A percentile compares a stretch with the other conserved stretches of the same genome.
Evolutionary conservation across 2,888 invertebrate species (phyloP).

Genomic region (Drosophila sordidula): DNA sequence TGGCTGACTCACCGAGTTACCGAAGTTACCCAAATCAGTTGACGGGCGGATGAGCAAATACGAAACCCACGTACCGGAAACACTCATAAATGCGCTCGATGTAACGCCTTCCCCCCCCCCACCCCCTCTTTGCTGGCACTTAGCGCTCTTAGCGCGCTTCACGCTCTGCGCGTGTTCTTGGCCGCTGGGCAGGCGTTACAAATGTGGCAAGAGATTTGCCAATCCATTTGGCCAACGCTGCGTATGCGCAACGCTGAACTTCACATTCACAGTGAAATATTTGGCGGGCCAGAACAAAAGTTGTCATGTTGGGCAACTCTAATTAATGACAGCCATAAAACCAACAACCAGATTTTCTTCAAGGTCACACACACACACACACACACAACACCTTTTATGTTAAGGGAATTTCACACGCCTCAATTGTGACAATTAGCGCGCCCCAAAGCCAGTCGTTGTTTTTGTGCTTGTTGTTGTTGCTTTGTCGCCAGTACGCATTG

Average conservation of each 20-base stretch:
- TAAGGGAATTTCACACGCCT: constrained; percentile 74
- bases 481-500: constrained; percentile 60
- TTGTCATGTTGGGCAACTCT: constrained; percentile 58
- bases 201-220: constrained; percentile 57
- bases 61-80: constrained; percentile 71
- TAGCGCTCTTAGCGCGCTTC: constrained; percentile 55
- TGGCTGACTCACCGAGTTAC: constrained; percentile 62
- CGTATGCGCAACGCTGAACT: constrained; percentile 57
- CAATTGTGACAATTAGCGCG: constrained; percentile 75
- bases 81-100: constrained; percentile 70
- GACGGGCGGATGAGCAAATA: constrained; percentile 47
- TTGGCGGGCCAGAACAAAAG: constrained; percentile 55
- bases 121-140: constrained; percentile 24
- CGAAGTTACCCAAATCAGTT: constrained; percentile 44
- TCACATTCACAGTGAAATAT: constrained; percentile 46
- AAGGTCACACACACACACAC: constrained; percentile 58
- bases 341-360: constrained; percentile 46
- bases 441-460: constrained; percentile 29
- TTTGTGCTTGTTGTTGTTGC: constrained; percentile 27
- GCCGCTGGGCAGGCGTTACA: constrained; percentile 45
- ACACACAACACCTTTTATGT: constrained; percentile 33
- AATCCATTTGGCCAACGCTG: constrained; percentile 45
- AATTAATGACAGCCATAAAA: constrained; percentile 56
- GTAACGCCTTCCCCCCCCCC: not conserved
- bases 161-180: constrained; percentile 77